These are phyloP conservation scores for Arrhamphus sclerolepis DNA, from an alignment of 2,797 vertebrate genomes.

Conservation along the genomic window DNA sequence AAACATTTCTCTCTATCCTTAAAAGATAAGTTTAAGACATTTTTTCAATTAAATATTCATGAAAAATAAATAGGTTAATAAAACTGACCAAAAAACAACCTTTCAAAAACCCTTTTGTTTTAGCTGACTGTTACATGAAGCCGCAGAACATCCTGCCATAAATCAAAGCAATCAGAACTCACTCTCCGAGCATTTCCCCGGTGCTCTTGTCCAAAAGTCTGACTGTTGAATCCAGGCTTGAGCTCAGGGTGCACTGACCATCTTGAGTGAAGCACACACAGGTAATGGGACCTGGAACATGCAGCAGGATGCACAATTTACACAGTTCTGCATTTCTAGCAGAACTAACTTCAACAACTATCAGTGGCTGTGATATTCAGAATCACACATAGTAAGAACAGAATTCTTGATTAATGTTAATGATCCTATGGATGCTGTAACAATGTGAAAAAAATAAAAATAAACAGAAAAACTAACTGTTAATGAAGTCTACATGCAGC, in stretches of 20 bases:
- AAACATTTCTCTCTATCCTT: no score
- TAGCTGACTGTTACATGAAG: no score
- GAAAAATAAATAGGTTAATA: no score
- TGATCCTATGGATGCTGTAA: background rate
- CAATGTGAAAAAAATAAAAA: background rate
- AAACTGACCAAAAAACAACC: no score
- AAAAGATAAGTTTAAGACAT: no score
- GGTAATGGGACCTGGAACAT: conserved; percentile 86
- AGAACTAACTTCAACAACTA: background rate
- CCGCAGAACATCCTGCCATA: no score
- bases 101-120: no score
- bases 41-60: no score
- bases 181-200: conserved; percentile 95
- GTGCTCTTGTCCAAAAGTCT: conserved; percentile 94
- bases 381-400: no score
- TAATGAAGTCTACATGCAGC: conserved; percentile 87
- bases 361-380: no score
- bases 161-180: conserved; percentile 48
- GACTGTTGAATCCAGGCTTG: conserved; percentile 89
- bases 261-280: conserved; percentile 94
- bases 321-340: background rate
- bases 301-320: conserved; percentile 10
- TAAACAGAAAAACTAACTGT: conserved; percentile 82
- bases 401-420: no score
- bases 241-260: conserved; percentile 88